Base-by-base conservation (phyloP, 1,140 invertebrate genomes). In the Scaptomyza pallida region DNA sequence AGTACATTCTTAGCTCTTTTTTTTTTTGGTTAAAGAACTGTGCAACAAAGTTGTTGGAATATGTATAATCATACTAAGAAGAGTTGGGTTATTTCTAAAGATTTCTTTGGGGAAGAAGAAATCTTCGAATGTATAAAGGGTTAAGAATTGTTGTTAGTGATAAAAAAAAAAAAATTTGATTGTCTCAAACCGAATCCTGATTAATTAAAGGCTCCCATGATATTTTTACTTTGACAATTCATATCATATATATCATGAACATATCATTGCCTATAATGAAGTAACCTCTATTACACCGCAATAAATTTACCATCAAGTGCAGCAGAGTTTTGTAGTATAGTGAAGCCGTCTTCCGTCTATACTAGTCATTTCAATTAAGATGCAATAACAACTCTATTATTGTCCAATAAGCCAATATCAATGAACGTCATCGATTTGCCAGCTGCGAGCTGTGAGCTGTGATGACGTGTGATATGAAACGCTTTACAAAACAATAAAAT, bases 331-430 rank as follows among this genome's bases (percentile, higher is more conserved):
- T 69, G 68, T 37, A 23, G 67, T 16, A 26, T 23, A 59, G 68
- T 70, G 77, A 57, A 47, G 52, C 51, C 40, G 57, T 35, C 64
- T 71, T 71, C 79, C 75, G 79, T 79, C 75, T 59, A 50, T 37
- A 16, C 54, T n/a, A 68, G 56, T 3, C 48, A 40, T 68, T 86
- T 88, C 80, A 89, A 89, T 89, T 89, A 89, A 89, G 78, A 77
- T 64, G 60, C 85, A 89, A 85, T 89, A 89, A 89, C 85, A 89
- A 81, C 85, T 89, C 85, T 78, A 89, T 89, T 89, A 89, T 75
- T 76, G 68, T 72, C 59, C 73, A 77, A 78, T 78, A 75, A 71
- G 59, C 72, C 65, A 63, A 57, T 69, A 85, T 85, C 77, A 88
- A 88, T 88, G 78, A 88, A 73, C 82, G 62, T 72, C 79, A 60